Evolutionary conservation across 1,140 invertebrate genomes (phyloP), one percentile per base, ranked within the genome.

Genomic region (Neodiprion virginianus): DNA sequence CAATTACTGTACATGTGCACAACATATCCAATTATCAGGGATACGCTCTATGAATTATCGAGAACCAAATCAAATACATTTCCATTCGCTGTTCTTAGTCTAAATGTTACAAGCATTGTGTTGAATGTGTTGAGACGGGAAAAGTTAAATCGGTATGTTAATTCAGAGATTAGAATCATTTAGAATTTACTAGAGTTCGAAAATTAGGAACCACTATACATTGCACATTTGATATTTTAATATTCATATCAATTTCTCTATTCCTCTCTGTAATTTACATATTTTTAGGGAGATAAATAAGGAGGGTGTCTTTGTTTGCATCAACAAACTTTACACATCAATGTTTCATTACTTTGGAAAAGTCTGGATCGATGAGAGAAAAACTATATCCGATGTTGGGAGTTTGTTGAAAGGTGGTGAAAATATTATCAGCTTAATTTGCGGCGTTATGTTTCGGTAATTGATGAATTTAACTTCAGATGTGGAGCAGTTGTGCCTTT

Each of bases 51-150:
- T 71, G 83, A 85, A 71, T 81, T 91, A 14, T 90, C 90, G 50
- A 79, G 87, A n/a, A 83, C 90, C 80, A 82, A 85, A 50, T 83
- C 79, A 23, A 82, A 90, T 84, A 88, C 90, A 79, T 91, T 91
- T 83, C 90, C 90, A 1, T 89, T 91, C 72, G 87, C 88, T 82
- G 84, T 90, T 9, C 89, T 91, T 83, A 85, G 89, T 66, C 87
- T 91, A 65, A 91, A 91, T 77, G 85, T 91, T n/a, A 89, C 90
- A 14, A 83, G 88, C 73, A 90, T 91, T 28, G 84, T 83, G 40
- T 77, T 91, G 12, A 88, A 90, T 78, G 78, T 87, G 17, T 79
- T 91, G 7, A 75, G 90, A 74, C 89, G 90, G 79, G 89, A 88
- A 28, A 72, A 83, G 17, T 79, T 90, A 11, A 91, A 91, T 77